Evolutionary conservation across 2,888 invertebrate species (phyloP).

Genomic region (Orchestes rusci): DNA sequence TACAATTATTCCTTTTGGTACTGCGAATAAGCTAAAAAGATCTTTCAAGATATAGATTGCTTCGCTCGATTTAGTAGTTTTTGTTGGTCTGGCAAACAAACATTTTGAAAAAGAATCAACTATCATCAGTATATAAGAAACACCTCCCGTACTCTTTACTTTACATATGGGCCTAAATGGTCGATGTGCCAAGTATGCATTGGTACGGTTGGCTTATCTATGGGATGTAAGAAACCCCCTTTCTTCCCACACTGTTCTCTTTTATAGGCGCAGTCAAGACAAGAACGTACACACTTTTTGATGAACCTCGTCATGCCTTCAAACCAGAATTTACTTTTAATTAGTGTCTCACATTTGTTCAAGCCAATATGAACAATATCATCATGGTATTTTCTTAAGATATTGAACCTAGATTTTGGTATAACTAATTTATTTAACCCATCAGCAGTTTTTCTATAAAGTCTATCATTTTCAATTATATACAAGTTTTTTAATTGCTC

Average conservation of each 20-base stretch:
- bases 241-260: slow-evolving; percentile 10
- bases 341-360: slow-evolving; percentile 26
- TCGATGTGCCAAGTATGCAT: slow-evolving; percentile 23
- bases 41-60: slow-evolving; percentile 15
- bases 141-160: slow-evolving; percentile 6
- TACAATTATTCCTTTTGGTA: no score
- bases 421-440: slow-evolving; percentile 31
- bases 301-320: slow-evolving; percentile 12
- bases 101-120: slow-evolving; percentile 20
- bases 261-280: slow-evolving; percentile 15
- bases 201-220: slow-evolving; percentile 16
- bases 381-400: slow-evolving; percentile 35
- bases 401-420: slow-evolving; percentile 31
- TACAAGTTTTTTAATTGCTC: slow-evolving; percentile 13
- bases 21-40: slow-evolving; percentile 19
- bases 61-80: slow-evolving; percentile 16
- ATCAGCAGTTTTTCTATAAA: slow-evolving; percentile 20
- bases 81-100: slow-evolving; percentile 11
- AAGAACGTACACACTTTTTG: slow-evolving; percentile 17
- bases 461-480: slow-evolving; percentile 10
- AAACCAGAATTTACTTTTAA: slow-evolving; percentile 28
- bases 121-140: slow-evolving; percentile 17
- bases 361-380: slow-evolving; percentile 33
- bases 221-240: slow-evolving; percentile 17
- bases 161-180: slow-evolving; percentile 19